Conservation (phyloP, 2,888 invertebrate genomes). For the Drosophila siamana region DNA sequence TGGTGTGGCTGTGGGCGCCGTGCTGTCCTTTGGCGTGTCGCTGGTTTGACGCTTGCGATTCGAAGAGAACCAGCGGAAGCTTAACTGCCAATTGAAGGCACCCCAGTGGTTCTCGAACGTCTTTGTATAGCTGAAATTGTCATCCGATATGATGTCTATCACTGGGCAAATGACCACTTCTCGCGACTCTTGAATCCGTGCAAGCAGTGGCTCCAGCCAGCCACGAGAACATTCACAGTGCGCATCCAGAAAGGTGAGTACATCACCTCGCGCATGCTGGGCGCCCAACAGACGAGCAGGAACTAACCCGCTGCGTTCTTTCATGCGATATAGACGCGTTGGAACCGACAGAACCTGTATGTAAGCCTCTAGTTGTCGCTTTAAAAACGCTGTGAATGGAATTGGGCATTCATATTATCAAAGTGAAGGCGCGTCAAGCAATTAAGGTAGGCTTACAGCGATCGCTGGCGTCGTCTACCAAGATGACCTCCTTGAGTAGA, state of each 20-base stretch:
- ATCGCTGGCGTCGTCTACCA: slow-evolving; percentile 96
- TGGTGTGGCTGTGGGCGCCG: slow-evolving; percentile 92
- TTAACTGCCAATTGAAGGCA: slow-evolving; percentile 98
- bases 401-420: background rate
- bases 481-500: slow-evolving; percentile 92
- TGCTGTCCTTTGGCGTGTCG: slow-evolving; percentile 86
- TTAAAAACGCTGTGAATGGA: slow-evolving; percentile 87
- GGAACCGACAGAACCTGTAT: slow-evolving; percentile 88
- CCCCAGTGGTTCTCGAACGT: slow-evolving; percentile 97
- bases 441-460: slow-evolving; percentile 87
- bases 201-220: slow-evolving; percentile 91
- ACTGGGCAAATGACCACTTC: slow-evolving; percentile 88
- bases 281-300: slow-evolving; percentile 93
- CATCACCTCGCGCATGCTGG: slow-evolving; percentile 89
- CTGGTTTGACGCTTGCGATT: slow-evolving; percentile 62
- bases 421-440: background rate
- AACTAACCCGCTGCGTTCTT: slow-evolving; percentile 91
- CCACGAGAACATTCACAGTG: slow-evolving; percentile 97
- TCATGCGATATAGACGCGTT: slow-evolving; percentile 89
- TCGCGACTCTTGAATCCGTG: slow-evolving; percentile 85
- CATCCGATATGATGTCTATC: slow-evolving; percentile 97
- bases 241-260: slow-evolving; percentile 97
- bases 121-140: slow-evolving; percentile 97
- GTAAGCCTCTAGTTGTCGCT: slow-evolving; percentile 89
- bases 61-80: slow-evolving; percentile 87